Evolutionary conservation across 2,888 invertebrate genomes (phyloP).

Genomic region (Lymantria dispar): DNA sequence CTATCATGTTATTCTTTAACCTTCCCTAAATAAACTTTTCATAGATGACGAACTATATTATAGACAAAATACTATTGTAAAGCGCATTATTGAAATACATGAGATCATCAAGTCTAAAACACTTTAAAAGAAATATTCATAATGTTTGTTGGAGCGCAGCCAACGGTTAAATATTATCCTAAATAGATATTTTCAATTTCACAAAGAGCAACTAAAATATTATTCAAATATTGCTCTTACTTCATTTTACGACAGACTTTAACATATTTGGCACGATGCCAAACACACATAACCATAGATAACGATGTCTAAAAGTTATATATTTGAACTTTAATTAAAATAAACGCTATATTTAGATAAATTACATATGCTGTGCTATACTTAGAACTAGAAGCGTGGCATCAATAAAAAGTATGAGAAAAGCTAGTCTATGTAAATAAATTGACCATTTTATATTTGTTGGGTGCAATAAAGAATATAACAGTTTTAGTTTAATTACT

Average conservation of each 20-base stretch:
- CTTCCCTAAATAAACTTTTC: not conserved
- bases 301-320: conserved; percentile 3
- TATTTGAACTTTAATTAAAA: conserved; percentile 1
- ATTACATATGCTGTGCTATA: conserved; percentile 17
- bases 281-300: conserved; percentile 22
- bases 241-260: conserved; percentile 20
- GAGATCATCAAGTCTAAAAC: conserved; percentile 9
- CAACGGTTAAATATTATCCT: not conserved
- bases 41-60: not conserved
- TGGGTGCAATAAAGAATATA: too few species aligned
- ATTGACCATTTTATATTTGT: too few species aligned
- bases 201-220: not conserved
- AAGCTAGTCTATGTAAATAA: too few species aligned
- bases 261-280: conserved; percentile 32
- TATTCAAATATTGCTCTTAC: conserved; percentile 9
- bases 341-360: not conserved
- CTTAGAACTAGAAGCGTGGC: conserved; percentile 30
- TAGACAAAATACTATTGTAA: not conserved
- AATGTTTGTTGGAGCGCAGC: not conserved
- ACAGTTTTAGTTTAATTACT: too few species aligned
- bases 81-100: conserved; percentile 5
- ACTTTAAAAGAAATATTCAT: not conserved
- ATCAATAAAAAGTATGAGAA: not conserved
- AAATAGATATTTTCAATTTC: not conserved
- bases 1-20: not conserved